Conservation (phyloP, 2,797 vertebrate species). For the Podarcis lilfordi region DNA sequence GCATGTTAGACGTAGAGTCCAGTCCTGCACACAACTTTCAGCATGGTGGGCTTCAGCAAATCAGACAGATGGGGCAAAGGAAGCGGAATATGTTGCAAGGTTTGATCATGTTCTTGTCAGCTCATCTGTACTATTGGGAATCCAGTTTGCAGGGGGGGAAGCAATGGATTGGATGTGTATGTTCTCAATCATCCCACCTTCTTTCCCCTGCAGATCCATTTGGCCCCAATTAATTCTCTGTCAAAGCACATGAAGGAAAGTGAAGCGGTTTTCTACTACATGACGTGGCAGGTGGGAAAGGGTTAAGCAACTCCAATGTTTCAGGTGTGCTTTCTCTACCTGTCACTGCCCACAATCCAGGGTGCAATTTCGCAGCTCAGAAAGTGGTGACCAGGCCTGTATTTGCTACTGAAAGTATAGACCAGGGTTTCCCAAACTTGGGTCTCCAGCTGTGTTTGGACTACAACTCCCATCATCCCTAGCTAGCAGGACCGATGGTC, state of each 20-base stretch:
- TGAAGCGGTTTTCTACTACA: not conserved
- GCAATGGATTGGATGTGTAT: not conserved
- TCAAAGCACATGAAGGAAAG: not conserved
- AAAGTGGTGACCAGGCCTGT: not conserved
- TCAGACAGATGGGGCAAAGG: not conserved
- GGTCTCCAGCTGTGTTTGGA: too few species aligned
- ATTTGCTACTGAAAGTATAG: not conserved
- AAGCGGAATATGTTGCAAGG: not conserved
- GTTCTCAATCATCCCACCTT: not conserved
- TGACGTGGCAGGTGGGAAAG: not conserved
- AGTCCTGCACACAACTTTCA: not conserved
- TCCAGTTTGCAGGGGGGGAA: not conserved
- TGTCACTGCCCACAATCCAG: not conserved
- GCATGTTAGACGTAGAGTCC: not conserved
- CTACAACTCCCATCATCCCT: too few species aligned
- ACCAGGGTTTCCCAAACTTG: too few species aligned
- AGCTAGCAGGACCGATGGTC: too few species aligned
- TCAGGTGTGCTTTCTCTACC: not conserved
- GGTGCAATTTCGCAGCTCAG: not conserved
- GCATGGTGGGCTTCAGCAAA: not conserved
- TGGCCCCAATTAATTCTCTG: not conserved
- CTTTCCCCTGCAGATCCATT: not conserved
- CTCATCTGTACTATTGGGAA: not conserved
- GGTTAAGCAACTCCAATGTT: not conserved
- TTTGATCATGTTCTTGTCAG: not conserved